Base-by-base conservation (phyloP, 2,113 vertebrate genomes). In the Brienomyrus longianalis region DNA sequence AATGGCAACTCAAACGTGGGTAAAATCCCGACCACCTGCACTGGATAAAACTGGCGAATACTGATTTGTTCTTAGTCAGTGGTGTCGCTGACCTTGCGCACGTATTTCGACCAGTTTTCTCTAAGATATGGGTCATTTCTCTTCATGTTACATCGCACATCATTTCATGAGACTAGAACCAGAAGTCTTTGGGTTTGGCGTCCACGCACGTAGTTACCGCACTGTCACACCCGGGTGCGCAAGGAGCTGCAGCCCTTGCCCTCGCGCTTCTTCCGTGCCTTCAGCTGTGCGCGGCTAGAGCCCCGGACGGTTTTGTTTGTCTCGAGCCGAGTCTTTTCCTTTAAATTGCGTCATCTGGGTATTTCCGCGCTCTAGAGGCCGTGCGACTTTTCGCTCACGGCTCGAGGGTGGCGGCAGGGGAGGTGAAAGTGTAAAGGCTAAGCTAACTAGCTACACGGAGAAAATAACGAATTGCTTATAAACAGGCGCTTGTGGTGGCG, bases 301-400 rank as follows among this genome's bases (percentile, higher is more conserved):
- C 62, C 9, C n/a, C 0, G 62, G 62, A 31, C 23, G 8, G 59
- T n/a, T 9, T 9, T 7, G 59, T 3, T 66, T 27, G 3, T 27
- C n/a, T 31, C 6, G 10, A n/a, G 23, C 62, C n/a, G 85, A 39
- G 15, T 27, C 51, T 31, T 48, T 89, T 92, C 86, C 92, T 92
- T 92, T 93, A 74, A 92, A 94, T 91, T 94, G 92, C 95, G 95
- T 96, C 94, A 95, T 94, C 88, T 90, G 95, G 95, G 95, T 95
- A 95, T 96, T 96, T 96, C 95, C 95, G 95, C 93, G 91, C 91
- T 70, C 93, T 92, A 62, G 45, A n/a, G 47, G 10, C 45, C 1
- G 83, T n/a, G 45, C n/a, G 45, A 48, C 50, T 51, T 23, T 11
- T 51, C 85, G 39, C 31, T 77, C 19, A 31, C 80, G 35, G 52